Evolutionary conservation across 1,140 invertebrate genomes (phyloP), one percentile per base, ranked within the genome.

Genomic region (Leptinotarsa defecta): DNA sequence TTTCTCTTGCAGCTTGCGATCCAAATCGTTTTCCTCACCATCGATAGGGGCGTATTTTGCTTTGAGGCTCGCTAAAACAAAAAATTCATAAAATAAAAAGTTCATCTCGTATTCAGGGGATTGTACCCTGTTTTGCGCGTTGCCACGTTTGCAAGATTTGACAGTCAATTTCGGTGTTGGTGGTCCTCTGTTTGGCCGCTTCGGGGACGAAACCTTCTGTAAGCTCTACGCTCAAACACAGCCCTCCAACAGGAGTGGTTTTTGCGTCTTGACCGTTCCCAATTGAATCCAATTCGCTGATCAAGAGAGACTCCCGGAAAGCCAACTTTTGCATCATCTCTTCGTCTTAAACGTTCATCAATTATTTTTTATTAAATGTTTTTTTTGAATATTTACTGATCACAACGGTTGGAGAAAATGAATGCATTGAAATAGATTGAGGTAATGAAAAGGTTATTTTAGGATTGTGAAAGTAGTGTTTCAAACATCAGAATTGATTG

Each of bases 281-380:
- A 1, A 15, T 19, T 61, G 65, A 22, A 68, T 81, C 77, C 3
- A 84, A 68, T 48, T 78, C 77, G 62, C 79, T 81, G 4, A 84
- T 78, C 3, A 85, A 13, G 13, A 85, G 57, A 49, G 27, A 72
- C 73, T 85, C 83, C 13, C 80, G 73, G 74, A 84, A 85, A 13
- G 79, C 74, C 27, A 84, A 20, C 67, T 82, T 78, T 24, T 82
- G 76, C 69, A 85, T 84, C 48, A 86, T 78, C 6, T 83, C 80
- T 17, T 83, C 78, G 68, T 86, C 86, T 87, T 71, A 67, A 84
- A 82, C 75, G 27, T 15, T 34, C 22, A 68, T 13, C 11, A 68
- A 68, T 17, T 27, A 13, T 68, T 43, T 43, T 43, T 43, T 8
- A 34, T 34, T 34, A 34, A 34, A 34, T 64, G 62, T 19, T 20